Evolutionary conservation across 2,888 invertebrate species (phyloP).

Genomic region (Morpho achilles): DNA sequence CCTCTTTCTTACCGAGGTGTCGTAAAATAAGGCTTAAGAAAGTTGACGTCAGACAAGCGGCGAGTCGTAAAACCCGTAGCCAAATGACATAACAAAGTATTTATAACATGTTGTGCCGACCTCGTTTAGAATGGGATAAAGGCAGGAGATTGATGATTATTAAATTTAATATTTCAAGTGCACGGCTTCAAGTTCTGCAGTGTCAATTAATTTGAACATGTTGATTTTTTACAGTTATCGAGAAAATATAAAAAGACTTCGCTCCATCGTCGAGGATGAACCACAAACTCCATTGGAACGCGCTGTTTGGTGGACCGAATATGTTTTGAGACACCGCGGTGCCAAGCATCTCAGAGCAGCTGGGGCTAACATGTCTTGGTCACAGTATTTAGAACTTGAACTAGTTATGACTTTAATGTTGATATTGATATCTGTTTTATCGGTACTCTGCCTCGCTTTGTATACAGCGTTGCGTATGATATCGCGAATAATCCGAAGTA

Average conservation of each 20-base stretch:
- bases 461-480: no score
- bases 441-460: no score
- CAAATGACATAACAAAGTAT: no score
- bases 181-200: no score
- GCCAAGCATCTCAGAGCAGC: conserved; percentile 33
- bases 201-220: no score
- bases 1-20: not conserved
- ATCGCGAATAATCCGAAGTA: no score
- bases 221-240: conserved; percentile 21
- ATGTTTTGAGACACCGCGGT: conserved; percentile 36
- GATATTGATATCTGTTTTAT: not conserved
- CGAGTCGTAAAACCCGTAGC: no score
- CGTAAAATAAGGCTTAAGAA: not conserved
- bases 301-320: conserved; percentile 37
- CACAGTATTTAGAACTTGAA: conserved; percentile 24
- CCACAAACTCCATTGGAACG: conserved; percentile 18
- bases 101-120: no score
- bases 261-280: conserved; percentile 33
- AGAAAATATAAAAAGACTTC: conserved; percentile 25
- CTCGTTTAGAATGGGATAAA: no score
- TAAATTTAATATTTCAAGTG: no score
- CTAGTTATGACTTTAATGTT: conserved; percentile 3
- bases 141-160: no score
- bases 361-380: conserved; percentile 32
- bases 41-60: no score